Base-by-base conservation (phyloP, 2,888 invertebrate genomes). In the Drosophila testacea region DNA sequence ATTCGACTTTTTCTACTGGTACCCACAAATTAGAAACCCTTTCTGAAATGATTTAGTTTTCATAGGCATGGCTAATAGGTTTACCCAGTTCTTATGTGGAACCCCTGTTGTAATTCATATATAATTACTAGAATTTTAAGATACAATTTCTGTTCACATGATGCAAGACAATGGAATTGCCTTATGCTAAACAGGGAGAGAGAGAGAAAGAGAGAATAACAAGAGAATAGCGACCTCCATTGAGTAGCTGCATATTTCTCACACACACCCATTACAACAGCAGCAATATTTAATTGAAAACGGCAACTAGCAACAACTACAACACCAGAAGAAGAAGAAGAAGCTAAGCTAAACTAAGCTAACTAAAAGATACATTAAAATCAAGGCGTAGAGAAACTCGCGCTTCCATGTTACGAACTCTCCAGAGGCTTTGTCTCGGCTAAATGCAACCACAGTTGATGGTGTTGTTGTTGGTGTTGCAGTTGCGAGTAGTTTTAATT, bases 341-440 rank as follows among this genome's bases (percentile, higher is more conserved):
- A 28, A 39, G 22, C 22, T 22, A 55, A 42, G 16, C 48, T 72
- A 38, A 54, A 27, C 59, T 51, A 54, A 60, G 64, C 68, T 38
- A 66, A 66, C 81, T 82, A 84, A 88, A 62, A 84, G 79, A 86
- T 81, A 88, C 87, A 88, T 84, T 87, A 88, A 88, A 76, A 77
- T 77, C 42, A 69, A 83, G 81, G 81, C 84, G 79, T 77, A 77
- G 89, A 81, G 85, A 84, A 89, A 89, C 88, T 88, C 72, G 70
- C 79, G 79, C 77, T 77, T 77, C 77, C 79, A 77, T 57, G 76
- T 79, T 77, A 79, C 77, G 66, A 79, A 50, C 63, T 51, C 74
- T n/a, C 27, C 44, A 13, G 42, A 39, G 36, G 47, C 69, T 78
- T 78, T 79, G 75, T 78, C 50, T 74, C 41, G 39, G 59, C 52